Conservation (phyloP, 2,888 invertebrate genomes). For the Rhogogaster chlorosoma region DNA sequence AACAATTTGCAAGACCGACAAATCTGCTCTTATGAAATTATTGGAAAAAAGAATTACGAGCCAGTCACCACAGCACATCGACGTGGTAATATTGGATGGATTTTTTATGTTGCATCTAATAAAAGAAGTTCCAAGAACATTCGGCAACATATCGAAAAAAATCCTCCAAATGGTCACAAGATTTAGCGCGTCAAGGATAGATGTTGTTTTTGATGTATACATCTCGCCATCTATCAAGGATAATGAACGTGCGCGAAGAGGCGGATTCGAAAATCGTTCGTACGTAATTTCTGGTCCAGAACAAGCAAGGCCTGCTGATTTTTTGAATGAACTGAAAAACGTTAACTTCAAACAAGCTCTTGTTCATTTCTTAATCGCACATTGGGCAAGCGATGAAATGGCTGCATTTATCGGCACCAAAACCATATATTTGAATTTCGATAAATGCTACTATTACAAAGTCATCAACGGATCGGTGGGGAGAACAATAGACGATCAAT, state of each 20-base stretch:
- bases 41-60: constrained; percentile 42
- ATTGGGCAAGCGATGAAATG: constrained; percentile 55
- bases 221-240: constrained; percentile 51
- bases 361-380: constrained; percentile 54
- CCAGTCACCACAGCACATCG: constrained; percentile 50
- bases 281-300: constrained; percentile 53
- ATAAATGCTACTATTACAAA: constrained; percentile 56
- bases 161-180: constrained; percentile 61
- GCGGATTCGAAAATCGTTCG: constrained; percentile 1
- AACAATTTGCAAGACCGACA: constrained; percentile 61
- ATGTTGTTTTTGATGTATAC: constrained; percentile 56
- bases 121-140: constrained; percentile 66
- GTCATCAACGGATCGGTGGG: constrained; percentile 52
- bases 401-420: constrained; percentile 55
- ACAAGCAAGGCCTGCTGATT: constrained; percentile 53
- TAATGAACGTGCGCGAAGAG: constrained; percentile 20
- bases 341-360: constrained; percentile 55
- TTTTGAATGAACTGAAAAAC: constrained; percentile 54
- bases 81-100: constrained; percentile 68
- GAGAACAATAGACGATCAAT: constrained; percentile 41
- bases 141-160: constrained; percentile 66
- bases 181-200: constrained; percentile 51
- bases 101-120: constrained; percentile 67
- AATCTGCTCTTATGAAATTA: constrained; percentile 55
- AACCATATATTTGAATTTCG: constrained; percentile 55